Base-by-base conservation (phyloP, 1,140 invertebrate species). In the Platyscapa corneri region DNA sequence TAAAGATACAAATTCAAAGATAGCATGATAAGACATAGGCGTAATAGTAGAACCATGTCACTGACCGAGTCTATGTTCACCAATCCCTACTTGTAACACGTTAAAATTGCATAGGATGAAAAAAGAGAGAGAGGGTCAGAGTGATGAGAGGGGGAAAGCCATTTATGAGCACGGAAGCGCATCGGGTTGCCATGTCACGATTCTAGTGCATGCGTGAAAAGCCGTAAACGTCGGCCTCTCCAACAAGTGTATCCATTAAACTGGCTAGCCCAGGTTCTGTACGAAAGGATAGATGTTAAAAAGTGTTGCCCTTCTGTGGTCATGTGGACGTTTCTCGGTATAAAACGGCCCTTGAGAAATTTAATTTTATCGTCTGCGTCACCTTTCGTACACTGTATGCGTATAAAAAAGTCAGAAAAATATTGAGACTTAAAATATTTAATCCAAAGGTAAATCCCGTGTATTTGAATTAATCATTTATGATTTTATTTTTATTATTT, bases 231-330 rank as follows among this genome's bases (percentile, higher is more conserved):
- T 81, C 67, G 77, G n/a, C 70, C 78, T 18, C 70, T 18, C 37
- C 65, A 70, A 64, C 83, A 74, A 81, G 77, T 81, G 78, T 49
- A 85, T 81, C 77, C 83, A 81, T 85, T 85, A 74, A 72, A 81
- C n/a, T 67, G 76, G 60, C 20, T 67, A 53, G 82, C 12, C 20
- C 49, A 78, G 27, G 46, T 46, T 12, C 60, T 10, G 34, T 7
- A n/a, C 49, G 30, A 10, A 74, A 74, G 70, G 37, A 74, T 42
- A 20, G 70, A 74, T 74, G 70, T 39, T 60, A 20, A 75, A 76
- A 83, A 83, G 56, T 83, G 39, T 74, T 74, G 70, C 70, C 70
- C 20, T 42, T 39, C 70, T 74, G 70, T 74, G 70, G 70, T 74
- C 39, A 23, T 64, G 16, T 72, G 37, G 30, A 18, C 23, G 16